A percentile compares a stretch with the other conserved stretches of the same genome.
phyloP scores from a whole-genome alignment of 2,797 vertebrate genomes.

The Ibycter americanus region DNA sequence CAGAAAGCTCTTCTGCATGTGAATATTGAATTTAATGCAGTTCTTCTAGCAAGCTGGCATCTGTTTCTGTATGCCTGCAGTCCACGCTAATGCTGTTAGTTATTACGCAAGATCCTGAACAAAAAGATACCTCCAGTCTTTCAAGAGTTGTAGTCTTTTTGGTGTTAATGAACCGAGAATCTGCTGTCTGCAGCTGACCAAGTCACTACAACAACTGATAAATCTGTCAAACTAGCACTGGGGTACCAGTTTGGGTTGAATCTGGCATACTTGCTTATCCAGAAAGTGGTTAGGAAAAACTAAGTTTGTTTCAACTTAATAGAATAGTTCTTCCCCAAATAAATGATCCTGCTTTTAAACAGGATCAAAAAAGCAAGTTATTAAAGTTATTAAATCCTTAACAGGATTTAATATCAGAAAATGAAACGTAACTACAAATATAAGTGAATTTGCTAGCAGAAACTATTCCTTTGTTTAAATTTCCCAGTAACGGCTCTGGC shows the following conservation, averaged over 20 bases:
- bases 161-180: not conserved
- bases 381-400: not conserved
- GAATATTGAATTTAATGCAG: not conserved
- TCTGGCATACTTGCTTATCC: not conserved
- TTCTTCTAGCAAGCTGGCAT: not conserved
- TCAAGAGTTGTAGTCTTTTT: not conserved
- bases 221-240: not conserved
- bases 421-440: not conserved
- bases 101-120: not conserved
- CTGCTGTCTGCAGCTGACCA: not conserved
- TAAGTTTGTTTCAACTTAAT: not conserved
- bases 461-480: not conserved
- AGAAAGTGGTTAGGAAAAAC: not conserved
- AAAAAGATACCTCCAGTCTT: not conserved
- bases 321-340: not conserved
- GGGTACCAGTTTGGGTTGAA: not conserved
- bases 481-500: not conserved
- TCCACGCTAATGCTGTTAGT: not conserved
- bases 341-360: not conserved
- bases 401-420: not conserved
- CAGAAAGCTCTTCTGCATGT: not conserved
- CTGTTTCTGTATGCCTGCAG: not conserved
- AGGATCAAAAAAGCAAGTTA: not conserved
- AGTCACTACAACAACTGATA: not conserved
- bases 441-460: not conserved